Evolutionary conservation across 2,888 invertebrate species (phyloP), one percentile per base, ranked within the genome.

Genomic region (Nymphalis c-album): DNA sequence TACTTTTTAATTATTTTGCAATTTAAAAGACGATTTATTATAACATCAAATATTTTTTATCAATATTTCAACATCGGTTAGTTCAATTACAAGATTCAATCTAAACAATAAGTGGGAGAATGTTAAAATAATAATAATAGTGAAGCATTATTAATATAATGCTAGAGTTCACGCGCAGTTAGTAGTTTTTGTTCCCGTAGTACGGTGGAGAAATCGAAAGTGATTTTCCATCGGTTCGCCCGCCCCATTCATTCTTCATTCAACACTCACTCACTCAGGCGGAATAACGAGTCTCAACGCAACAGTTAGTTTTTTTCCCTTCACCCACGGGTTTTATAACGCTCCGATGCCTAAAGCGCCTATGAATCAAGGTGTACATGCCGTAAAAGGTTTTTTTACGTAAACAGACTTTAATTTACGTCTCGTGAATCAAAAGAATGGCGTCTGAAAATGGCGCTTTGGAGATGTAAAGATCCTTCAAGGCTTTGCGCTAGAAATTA

Each of bases 391-490:
- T 13, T 55, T 63, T 60, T 70, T 68, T 51, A 67, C 63, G 63
- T 64, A 60, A 60, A 46, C 53, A 57, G 47, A 68, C 51, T 63
- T 40, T 83, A 83, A 85, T 88, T 87, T 81, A 76, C 81, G 80
- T 85, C 80, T 79, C 82, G 85, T 85, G 79, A 85, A 83, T 86
- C 84, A 86, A 80, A 77, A 78, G 77, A 84, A 85, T 78, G 78
- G 80, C 75, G 75, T 70, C 70, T 72, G 77, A 81, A 80, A 79
- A 80, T 77, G 78, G 79, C 79, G 77, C 74, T 71, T 72, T 68
- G 75, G 76, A 70, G 72, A 80, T 83, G 83, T 83, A 81, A 82
- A 81, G 78, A 80, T 80, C 82, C 82, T 81, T 77, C 76, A 69
- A 74, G 77, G 74, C 73, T 74, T 71, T 67, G 60, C 71, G 62